Base-by-base conservation (phyloP, 2,797 vertebrate species). In the Heteromormyrus szaboi region DNA sequence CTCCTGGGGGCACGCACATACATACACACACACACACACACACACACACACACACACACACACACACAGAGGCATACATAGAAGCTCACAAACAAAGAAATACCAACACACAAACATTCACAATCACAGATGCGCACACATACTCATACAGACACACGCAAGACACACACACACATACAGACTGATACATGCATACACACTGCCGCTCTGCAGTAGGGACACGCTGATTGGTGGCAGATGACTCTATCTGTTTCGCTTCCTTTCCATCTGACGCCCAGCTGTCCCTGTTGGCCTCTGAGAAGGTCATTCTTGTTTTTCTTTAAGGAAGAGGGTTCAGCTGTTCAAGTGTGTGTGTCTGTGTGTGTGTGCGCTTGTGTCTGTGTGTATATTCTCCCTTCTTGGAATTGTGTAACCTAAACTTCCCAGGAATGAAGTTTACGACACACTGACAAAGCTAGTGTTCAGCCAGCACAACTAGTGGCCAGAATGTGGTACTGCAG, bases 381-480 rank as follows among this genome's bases (percentile, higher is more conserved):
- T 68, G 22, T 65, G 25, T 25, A 17, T 7, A 54, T 59, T 19
- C 12, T n/a, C 14, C 50, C 50, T 85, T 41, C 48, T 33, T 51
- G 48, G 50, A 12, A 7, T 19, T 7, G 22, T 37, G 29, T 65
- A 11, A 22, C 25, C 8, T 65, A 25, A 84, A 88, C 44, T 87
- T 59, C 87, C 8, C 54, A 12, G 85, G 88, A 19, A 51, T 33
- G 25, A 87, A 41, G 7, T 85, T 44, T 14, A 46, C 79, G 19
- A 37, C 50, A 25, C 25, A 29, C 46, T 85, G 48, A 3, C 22
- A n/a, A 53, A 22, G 4, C 76, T 72, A 81, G 50, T 88, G 56
- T 7, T 88, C 62, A 88, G 41, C 17, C 87, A 88, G 89, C 89
- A 88, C 90, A 89, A 89, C 91, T 89, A 88, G 87, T 91, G 91